Percentiles rank a stretch among this genome's conserved stretches.
Evolutionary conservation across 2,113 vertebrate genomes (phyloP).

Genomic region (Salvelinus alpinus): DNA sequence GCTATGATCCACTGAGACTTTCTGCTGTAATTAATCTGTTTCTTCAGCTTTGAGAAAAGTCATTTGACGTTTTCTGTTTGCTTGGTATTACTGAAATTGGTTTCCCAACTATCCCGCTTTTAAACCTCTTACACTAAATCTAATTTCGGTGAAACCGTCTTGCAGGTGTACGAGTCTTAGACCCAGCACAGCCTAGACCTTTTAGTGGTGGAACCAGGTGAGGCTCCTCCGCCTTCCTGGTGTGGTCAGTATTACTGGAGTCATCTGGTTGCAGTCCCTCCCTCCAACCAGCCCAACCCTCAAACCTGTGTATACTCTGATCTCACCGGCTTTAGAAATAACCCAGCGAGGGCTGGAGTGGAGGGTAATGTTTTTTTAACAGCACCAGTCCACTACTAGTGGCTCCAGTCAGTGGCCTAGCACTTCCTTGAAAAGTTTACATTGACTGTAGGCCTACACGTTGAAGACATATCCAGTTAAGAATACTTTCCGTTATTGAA

Average conservation of each 20-base stretch:
- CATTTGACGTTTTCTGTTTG: constrained; percentile 14
- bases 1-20: constrained; percentile 30
- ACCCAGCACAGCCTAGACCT: no score
- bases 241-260: constrained; percentile 2
- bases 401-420: neutral
- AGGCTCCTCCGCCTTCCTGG: neutral
- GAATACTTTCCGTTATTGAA: neutral
- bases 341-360: no score
- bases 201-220: neutral
- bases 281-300: no score
- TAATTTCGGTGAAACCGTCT: no score
- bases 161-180: no score
- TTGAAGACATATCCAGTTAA: no score
- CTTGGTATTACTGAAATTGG: constrained; percentile 36
- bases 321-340: no score
- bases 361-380: no score
- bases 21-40: constrained; percentile 45
- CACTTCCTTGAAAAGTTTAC: no score
- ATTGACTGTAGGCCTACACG: no score
- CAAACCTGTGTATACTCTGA: no score
- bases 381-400: neutral
- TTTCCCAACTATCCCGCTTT: constrained; percentile 6
- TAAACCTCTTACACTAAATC: neutral
- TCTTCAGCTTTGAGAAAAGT: constrained; percentile 21
- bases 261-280: neutral